phyloP scores from a whole-genome alignment of 2,888 invertebrate genomes.

The Dermolepida albohirtum region DNA sequence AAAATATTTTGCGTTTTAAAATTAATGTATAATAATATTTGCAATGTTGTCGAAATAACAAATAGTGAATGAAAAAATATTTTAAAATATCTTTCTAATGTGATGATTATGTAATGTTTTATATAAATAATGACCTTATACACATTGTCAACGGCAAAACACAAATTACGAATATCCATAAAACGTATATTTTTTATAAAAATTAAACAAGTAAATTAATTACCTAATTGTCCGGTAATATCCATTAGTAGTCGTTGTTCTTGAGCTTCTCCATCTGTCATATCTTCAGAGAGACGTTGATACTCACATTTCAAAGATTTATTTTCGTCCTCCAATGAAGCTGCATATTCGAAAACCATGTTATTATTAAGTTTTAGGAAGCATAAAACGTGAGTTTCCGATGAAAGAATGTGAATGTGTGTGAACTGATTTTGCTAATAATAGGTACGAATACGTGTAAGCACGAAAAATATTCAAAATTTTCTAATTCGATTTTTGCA shows the following conservation, averaged over 20 bases:
- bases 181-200: background rate
- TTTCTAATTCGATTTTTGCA: too few relatives aligned
- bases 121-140: background rate
- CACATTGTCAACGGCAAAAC: background rate
- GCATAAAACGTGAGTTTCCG: background rate
- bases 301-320: constrained; percentile 84
- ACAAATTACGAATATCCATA: background rate
- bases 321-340: constrained; percentile 88
- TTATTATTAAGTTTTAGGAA: background rate
- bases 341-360: constrained; percentile 49
- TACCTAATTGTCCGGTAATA: constrained; percentile 87
- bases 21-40: too few relatives aligned
- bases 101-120: background rate
- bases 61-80: too few relatives aligned
- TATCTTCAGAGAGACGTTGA: constrained; percentile 81
- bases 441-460: too few relatives aligned
- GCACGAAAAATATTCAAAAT: too few relatives aligned
- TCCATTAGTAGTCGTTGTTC: constrained; percentile 89
- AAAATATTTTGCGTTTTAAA: too few relatives aligned
- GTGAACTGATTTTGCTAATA: too few relatives aligned
- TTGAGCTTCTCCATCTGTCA: constrained; percentile 89
- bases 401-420: too few relatives aligned
- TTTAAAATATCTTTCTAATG: too few relatives aligned
- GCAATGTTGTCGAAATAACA: too few relatives aligned
- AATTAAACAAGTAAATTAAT: constrained; percentile 45